Conservation (phyloP, 1,140 invertebrate genomes). For the Aricia agestis region DNA sequence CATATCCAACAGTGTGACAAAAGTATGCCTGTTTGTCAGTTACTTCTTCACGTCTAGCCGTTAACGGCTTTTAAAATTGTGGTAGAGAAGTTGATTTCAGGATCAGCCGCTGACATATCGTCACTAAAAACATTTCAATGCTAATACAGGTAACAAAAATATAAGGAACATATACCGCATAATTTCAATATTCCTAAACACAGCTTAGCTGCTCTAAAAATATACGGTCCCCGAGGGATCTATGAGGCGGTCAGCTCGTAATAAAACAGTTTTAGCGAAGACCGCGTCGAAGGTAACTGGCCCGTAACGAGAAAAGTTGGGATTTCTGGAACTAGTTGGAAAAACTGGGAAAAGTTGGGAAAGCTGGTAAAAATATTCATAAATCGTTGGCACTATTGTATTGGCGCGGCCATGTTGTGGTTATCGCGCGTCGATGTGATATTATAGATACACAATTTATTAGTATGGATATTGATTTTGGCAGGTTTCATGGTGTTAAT, state of each 20-base stretch:
- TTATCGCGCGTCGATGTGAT: neutral
- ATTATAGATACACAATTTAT: neutral
- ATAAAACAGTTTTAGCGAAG: neutral
- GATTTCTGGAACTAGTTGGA: neutral
- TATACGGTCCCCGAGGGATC: neutral
- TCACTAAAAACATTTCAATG: no score
- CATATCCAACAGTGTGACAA: no score
- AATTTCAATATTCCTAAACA: no score
- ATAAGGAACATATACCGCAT: no score
- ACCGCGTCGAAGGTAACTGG: neutral
- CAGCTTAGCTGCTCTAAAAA: neutral
- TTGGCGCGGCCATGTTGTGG: slow-evolving; percentile 11
- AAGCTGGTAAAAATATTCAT: neutral
- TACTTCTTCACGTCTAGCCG: no score
- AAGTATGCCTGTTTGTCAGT: no score
- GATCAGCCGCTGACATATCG: no score
- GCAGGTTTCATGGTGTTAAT: no score
- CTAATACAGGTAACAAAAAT: no score
- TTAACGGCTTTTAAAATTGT: no score
- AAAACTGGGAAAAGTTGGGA: neutral
- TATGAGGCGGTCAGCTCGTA: neutral
- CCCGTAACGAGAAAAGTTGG: neutral
- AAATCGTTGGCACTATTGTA: slow-evolving; percentile 1
- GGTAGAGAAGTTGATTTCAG: no score
- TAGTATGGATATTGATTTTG: no score